These are phyloP conservation scores for Elanoides forficatus DNA, from an alignment of 2,113 vertebrate species.

Conservation along the genomic window DNA sequence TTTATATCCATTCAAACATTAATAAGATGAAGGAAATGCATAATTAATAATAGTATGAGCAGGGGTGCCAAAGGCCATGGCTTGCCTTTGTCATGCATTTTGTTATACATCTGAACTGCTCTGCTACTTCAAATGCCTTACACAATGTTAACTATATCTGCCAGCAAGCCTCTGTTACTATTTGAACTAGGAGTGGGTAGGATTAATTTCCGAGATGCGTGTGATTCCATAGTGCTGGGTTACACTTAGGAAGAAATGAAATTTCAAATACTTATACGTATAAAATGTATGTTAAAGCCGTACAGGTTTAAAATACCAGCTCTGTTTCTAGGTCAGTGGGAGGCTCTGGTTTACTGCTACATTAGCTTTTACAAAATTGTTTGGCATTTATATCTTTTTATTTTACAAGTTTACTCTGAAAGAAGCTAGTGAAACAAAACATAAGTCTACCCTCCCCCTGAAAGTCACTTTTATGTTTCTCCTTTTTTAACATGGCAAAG, in stretches of 20 bases:
- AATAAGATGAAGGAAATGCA: constrained; percentile 17
- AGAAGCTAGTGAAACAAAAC: constrained; percentile 61
- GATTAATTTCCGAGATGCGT: background rate
- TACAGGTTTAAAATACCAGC: constrained; percentile 17
- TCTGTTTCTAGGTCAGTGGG: constrained; percentile 11
- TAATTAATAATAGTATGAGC: constrained; percentile 20
- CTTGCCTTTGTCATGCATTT: background rate
- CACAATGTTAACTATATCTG: constrained; percentile 13
- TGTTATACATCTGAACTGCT: constrained; percentile 7
- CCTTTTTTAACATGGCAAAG: constrained; percentile 65
- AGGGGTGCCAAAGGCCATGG: background rate
- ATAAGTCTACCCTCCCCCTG: constrained; percentile 24
- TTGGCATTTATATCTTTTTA: constrained; percentile 52
- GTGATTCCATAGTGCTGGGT: background rate
- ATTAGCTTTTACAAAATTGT: constrained; percentile 58
- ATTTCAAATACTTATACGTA: background rate
- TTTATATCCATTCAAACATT: background rate
- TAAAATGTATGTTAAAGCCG: background rate
- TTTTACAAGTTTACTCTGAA: constrained; percentile 66
- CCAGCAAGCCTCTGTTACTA: background rate
- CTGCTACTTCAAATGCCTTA: background rate
- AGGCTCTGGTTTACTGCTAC: constrained; percentile 26
- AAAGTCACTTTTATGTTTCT: constrained; percentile 61
- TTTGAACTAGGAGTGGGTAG: background rate
- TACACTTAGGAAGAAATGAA: constrained; percentile 5